Base-by-base conservation (phyloP, 2,113 vertebrate species). In the Poecile atricapillus region DNA sequence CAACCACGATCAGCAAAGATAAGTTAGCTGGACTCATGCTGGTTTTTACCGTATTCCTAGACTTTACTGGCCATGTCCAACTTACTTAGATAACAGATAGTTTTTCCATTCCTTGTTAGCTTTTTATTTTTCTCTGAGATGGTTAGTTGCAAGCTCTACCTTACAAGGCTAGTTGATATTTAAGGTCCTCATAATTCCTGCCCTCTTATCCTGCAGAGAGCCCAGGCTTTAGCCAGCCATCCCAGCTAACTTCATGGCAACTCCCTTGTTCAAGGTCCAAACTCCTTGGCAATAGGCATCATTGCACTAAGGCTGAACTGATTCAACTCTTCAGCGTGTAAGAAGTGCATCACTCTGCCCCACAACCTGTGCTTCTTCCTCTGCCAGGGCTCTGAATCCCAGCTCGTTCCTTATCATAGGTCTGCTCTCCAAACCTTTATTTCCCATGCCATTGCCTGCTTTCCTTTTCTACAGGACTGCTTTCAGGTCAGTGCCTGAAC, bases 381-480 rank as follows among this genome's bases (percentile, higher is more conserved):
- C 59, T 79, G 88, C 35, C 50, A 28, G 41, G 30, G 37, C 44
- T 47, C 27, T 33, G 33, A 88, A 65, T 28, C 67, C 63, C 47
- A 39, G 44, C 23, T 35, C 0, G 0, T 7, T 79, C 79, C 59
- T 68, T 18, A 43, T 41, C 55, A 37, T 0, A 2, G 18, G 24
- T 68, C 58, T 86, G 67, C 25, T n/a, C 50, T 91, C 35, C 39
- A 63, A 53, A 84, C 62, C 20, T 44, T 63, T 15, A 86, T 22
- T 59, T 69, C 35, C 59, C 9, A 10, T n/a, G 71, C 9, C 2
- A 3, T 24, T 80, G n/a, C 23, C 60, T 41, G 8, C n/a, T 80
- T 47, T 58, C 20, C 43, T 89, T 90, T 89, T 49, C 70, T 19
- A 31, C 33, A 5, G 7, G 24, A n/a, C 25, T 53, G 64, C n/a